Evolutionary conservation across 1,140 invertebrate species (phyloP).

Genomic region (Homalodisca vitripennis): DNA sequence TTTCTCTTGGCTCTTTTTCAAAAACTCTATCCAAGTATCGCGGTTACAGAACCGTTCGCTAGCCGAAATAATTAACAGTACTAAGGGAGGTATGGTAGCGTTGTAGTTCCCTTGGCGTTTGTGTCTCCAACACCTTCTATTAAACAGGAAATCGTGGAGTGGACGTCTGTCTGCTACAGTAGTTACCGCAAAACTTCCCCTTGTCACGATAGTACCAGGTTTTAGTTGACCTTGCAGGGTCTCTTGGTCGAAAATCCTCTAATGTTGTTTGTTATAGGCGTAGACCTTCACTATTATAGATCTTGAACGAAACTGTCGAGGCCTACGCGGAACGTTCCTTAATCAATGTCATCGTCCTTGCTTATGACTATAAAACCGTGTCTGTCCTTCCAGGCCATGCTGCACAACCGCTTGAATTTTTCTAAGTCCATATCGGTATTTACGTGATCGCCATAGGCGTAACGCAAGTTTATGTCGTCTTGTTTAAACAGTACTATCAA

Average conservation of each 20-base stretch:
- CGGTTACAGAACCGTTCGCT: no score
- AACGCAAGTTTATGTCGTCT: conserved; percentile 47
- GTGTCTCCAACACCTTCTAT: no score
- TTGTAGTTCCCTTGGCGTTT: no score
- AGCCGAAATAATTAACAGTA: no score
- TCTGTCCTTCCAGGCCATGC: no score
- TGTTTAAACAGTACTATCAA: conserved; percentile 47
- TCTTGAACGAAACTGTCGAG: conserved; percentile 36
- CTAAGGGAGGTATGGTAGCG: no score
- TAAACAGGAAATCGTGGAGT: no score
- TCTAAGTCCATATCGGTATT: no score
- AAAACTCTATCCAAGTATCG: no score
- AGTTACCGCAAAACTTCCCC: conserved; percentile 19
- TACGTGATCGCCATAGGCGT: conserved; percentile 48
- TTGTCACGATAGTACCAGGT: not conserved
- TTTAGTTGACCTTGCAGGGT: not conserved
- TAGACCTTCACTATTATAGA: conserved; percentile 9
- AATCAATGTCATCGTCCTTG: conserved; percentile 38
- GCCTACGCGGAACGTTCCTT: conserved; percentile 35
- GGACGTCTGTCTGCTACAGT: not conserved
- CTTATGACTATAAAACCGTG: no score
- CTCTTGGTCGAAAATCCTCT: not conserved
- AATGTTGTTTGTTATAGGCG: not conserved
- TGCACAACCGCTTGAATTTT: no score
- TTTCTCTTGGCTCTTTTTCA: no score